Conservation (phyloP, 1,140 invertebrate species). For the Pachypsylla venusta region DNA sequence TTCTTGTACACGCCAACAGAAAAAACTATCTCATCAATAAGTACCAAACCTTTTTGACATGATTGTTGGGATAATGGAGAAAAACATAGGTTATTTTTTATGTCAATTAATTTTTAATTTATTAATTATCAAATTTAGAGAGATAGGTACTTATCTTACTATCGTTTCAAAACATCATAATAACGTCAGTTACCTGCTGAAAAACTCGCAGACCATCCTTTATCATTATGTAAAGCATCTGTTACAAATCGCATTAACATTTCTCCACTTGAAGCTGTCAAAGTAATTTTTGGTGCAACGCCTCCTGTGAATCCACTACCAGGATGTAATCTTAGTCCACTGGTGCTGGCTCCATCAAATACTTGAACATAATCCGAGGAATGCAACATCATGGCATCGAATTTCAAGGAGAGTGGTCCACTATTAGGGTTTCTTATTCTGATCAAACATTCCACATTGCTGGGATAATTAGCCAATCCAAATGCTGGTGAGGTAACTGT, state of each 20-base stretch:
- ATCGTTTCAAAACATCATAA: neutral
- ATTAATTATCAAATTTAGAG: neutral
- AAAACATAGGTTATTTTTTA: slow-evolving; percentile 13
- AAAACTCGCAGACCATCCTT: slow-evolving; percentile 80
- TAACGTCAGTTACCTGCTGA: slow-evolving; percentile 74
- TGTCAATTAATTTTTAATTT: neutral
- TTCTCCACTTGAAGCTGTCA: slow-evolving; percentile 83
- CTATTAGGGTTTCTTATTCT: slow-evolving; percentile 68
- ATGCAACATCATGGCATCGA: slow-evolving; percentile 71
- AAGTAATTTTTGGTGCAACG: slow-evolving; percentile 63
- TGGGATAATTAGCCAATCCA: slow-evolving; percentile 67
- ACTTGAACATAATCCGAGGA: slow-evolving; percentile 69
- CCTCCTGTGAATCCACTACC: slow-evolving; percentile 72
- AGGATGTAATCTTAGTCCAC: slow-evolving; percentile 71
- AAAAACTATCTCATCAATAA: no score
- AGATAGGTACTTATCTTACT: neutral
- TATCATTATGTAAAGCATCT: slow-evolving; percentile 67
- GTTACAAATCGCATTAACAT: slow-evolving; percentile 77
- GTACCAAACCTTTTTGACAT: no score
- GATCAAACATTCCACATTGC: slow-evolving; percentile 81
- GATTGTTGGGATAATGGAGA: slow-evolving; percentile 4
- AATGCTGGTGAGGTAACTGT: slow-evolving; percentile 77
- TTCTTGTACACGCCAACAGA: no score
- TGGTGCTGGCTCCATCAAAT: slow-evolving; percentile 73
- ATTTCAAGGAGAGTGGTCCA: slow-evolving; percentile 72